Base-by-base conservation (phyloP, 2,113 vertebrate genomes). In the Brachyhypopomus occidentalis region DNA sequence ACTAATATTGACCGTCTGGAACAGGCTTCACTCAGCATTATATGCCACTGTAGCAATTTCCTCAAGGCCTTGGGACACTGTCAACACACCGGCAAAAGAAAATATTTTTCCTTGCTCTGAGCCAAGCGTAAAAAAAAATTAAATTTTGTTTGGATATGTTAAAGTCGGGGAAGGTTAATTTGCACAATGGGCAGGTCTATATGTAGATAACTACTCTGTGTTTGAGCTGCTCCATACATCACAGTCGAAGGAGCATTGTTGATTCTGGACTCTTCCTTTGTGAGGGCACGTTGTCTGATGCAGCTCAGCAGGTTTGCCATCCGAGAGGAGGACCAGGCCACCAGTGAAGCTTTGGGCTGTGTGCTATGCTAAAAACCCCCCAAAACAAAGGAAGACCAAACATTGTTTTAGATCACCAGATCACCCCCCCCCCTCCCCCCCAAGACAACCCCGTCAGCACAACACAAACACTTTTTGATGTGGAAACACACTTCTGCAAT, bases 1-100 rank as follows among this genome's bases (percentile, higher is more conserved):
- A 87, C 91, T 92, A 92, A 93, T 92, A 92, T 92, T 94, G 92
- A 91, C 90, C 87, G 91, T 91, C 81, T 88, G 88, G 86, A 86
- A 84, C 89, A 71, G 85, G 82, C 76, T 64, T 75, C 72, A 81
- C 73, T 77, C 82, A 78, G 52, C 80, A 76, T 79, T 86, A 79
- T 79, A 62, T 72, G 75, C 73, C 72, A 80, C 62, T 76, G 27
- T 58, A 84, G 83, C 77, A 82, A 83, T 86, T 86, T 86, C 83
- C 85, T 84, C 83, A 27, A 80, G 48, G 84, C 67, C 55, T 75
- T 55, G 67, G 73, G 73, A 84, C 16, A 81, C 76, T 84, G 85
- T 84, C 77, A 82, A 86, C 83, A 84, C 52, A 75, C 23, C 16
- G 56, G 75, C 63, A 59, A 67, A 86, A 82, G 67, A 79, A 81